Conservation (phyloP, 2,113 vertebrate species). For the Probosciger aterrimus region DNA sequence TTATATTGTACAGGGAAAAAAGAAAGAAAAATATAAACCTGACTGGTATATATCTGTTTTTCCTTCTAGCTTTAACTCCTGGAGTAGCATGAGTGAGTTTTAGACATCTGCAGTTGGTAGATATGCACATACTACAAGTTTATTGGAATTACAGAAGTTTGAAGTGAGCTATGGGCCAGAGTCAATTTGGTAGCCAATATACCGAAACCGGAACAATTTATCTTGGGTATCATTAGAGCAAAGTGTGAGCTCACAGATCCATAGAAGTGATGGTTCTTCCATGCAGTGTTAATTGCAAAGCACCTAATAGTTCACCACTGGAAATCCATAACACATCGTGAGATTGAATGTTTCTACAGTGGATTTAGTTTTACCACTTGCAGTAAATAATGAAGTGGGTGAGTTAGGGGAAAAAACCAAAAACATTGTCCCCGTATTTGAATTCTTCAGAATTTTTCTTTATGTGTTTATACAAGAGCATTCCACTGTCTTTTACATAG, state of each 20-base stretch:
- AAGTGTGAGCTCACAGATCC: slow-evolving; percentile 2
- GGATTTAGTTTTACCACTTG: not conserved
- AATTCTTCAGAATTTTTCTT: not conserved
- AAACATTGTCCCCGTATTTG: not conserved
- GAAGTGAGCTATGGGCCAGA: not conserved
- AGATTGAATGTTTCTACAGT: not conserved
- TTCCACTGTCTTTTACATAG: not conserved
- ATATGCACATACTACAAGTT: not conserved
- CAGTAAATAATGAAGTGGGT: not conserved
- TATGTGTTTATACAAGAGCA: not conserved
- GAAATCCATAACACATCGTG: slow-evolving; percentile 22
- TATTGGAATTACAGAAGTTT: not conserved
- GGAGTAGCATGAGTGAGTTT: not conserved
- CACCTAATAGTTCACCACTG: slow-evolving; percentile 30
- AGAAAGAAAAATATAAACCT: not conserved
- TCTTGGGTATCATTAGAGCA: slow-evolving; percentile 7
- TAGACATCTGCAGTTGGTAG: not conserved
- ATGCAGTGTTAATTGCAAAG: slow-evolving; percentile 38
- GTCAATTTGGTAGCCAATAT: slow-evolving; percentile 44
- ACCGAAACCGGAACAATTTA: not conserved
- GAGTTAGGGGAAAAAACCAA: not conserved
- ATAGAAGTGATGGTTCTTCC: not conserved
- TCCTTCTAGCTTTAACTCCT: not conserved
- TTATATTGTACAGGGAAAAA: not conserved
- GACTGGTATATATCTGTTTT: not conserved